Evolutionary conservation across 2,888 invertebrate genomes (phyloP).

Genomic region (Mesochorus sp.): DNA sequence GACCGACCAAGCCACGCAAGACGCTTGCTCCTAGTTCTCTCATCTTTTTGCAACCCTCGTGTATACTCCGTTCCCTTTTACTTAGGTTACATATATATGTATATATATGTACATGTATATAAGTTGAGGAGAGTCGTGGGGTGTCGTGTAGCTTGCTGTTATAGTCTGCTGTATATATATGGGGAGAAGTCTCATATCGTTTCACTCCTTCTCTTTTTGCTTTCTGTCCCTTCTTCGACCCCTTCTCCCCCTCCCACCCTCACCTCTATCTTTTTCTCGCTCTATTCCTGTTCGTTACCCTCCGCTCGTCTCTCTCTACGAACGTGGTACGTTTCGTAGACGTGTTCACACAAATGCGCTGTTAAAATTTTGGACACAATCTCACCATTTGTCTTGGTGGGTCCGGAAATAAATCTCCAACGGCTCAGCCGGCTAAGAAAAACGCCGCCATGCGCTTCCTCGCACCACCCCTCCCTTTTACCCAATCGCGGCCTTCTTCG

Average conservation of each 20-base stretch:
- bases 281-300: conserved; percentile 68
- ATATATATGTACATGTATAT: conserved; percentile 16
- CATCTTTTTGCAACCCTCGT: conserved; percentile 57
- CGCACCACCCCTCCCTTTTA: conserved; percentile 70
- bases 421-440: conserved; percentile 84
- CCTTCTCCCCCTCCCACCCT: conserved; percentile 61
- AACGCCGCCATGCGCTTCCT: conserved; percentile 80
- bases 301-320: conserved; percentile 68
- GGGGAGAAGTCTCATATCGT: conserved; percentile 56
- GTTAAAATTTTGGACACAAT: conserved; percentile 92
- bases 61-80: conserved; percentile 34
- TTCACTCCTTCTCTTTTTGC: conserved; percentile 53
- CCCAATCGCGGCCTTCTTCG: conserved; percentile 24
- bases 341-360: conserved; percentile 86
- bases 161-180: conserved; percentile 39
- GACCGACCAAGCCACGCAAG: conserved; percentile 56
- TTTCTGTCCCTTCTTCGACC: conserved; percentile 62
- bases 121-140: conserved; percentile 45
- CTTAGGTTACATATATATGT: conserved; percentile 26
- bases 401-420: conserved; percentile 87
- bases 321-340: conserved; percentile 82
- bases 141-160: conserved; percentile 53
- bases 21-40: conserved; percentile 61
- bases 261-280: conserved; percentile 60
- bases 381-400: conserved; percentile 90